Evolutionary conservation across 2,113 vertebrate species (phyloP).

Genomic region (Gulo gulo): DNA sequence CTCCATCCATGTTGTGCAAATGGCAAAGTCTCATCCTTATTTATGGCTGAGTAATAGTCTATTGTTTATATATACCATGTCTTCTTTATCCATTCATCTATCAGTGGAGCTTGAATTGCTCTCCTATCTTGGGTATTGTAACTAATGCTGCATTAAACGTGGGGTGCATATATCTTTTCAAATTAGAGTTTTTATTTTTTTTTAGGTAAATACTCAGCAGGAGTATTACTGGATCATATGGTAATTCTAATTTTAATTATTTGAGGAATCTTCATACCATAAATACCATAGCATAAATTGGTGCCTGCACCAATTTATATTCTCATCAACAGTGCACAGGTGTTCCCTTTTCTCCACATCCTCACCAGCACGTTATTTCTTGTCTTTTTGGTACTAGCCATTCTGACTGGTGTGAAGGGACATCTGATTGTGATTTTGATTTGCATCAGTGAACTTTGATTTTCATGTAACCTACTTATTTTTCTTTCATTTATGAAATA

Average conservation of each 20-base stretch:
- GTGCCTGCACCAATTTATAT: not conserved
- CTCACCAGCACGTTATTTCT: not conserved
- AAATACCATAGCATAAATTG: too few relatives aligned
- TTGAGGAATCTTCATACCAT: not conserved
- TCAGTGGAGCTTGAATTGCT: not conserved
- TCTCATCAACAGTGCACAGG: not conserved
- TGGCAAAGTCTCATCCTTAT: not conserved
- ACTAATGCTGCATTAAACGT: not conserved
- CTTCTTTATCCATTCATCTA: not conserved
- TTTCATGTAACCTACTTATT: not conserved
- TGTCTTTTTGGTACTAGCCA: not conserved
- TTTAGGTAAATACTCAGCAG: not conserved
- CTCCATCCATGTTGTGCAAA: not conserved
- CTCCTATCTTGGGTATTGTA: not conserved
- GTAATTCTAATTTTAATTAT: not conserved
- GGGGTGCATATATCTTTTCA: not conserved
- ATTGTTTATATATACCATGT: not conserved
- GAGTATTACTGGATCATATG: not conserved
- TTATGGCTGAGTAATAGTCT: not conserved
- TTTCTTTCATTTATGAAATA: slow-evolving; percentile 18
- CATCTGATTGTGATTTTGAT: not conserved
- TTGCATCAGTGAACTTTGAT: not conserved
- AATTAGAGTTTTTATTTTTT: not conserved
- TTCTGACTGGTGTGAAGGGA: not conserved
- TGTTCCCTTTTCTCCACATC: not conserved